Evolutionary conservation across 2,113 vertebrate species (phyloP).

Genomic region (Hystrix brachyura): DNA sequence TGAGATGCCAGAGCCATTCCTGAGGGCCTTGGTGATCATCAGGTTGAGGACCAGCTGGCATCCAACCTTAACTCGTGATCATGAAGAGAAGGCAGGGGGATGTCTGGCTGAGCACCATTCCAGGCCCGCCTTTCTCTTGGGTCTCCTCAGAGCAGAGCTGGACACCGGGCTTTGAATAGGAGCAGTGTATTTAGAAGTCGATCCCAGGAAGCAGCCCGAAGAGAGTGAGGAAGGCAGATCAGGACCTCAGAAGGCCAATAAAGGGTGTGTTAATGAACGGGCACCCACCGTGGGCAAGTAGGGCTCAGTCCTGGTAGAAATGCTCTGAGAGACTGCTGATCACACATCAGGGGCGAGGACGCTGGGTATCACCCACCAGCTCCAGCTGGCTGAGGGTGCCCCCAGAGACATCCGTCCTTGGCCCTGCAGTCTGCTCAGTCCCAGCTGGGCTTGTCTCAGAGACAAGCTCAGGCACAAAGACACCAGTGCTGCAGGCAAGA

Average conservation of each 20-base stretch:
- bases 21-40: neutral
- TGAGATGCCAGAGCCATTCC: neutral
- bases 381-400: neutral
- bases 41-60: neutral
- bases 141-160: neutral
- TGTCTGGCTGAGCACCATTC: neutral
- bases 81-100: neutral
- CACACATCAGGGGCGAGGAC: neutral
- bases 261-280: accelerated
- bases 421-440: neutral
- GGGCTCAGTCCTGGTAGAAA: neutral
- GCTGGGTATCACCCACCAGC: accelerated
- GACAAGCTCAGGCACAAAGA: neutral
- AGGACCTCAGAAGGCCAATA: neutral
- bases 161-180: neutral
- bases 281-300: neutral
- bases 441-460: neutral
- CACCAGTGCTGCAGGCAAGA: accelerated
- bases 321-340: neutral
- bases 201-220: neutral
- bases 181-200: too few relatives aligned
- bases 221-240: neutral
- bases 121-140: neutral
- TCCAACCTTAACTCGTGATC: neutral
- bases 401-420: neutral